Evolutionary conservation across 2,797 vertebrate genomes (phyloP), one percentile per base, ranked within the genome.

Genomic region (Melanotaenia boesemani): DNA sequence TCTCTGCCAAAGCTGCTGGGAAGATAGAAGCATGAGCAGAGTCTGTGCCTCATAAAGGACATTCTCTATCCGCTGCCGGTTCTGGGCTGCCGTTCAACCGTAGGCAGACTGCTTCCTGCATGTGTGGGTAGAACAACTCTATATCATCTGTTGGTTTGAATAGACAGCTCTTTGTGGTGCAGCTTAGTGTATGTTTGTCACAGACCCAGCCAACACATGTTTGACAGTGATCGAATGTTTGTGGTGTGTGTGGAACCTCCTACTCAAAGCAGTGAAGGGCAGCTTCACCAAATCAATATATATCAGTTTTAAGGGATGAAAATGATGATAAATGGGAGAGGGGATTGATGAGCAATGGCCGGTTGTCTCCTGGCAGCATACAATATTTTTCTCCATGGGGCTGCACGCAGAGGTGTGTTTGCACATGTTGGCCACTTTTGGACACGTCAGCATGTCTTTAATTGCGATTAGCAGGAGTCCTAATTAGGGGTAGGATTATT

Each of bases 191-290:
- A 59, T 76, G 85, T 82, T 87, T 91, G 89, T 87, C 84, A 85
- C 78, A 77, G 87, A 71, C 73, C 65, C 72, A 57, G 81, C 75
- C 77, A 88, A 89, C 88, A 86, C 85, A 87, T 90, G 89, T 84
- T 88, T 89, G 89, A 91, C 91, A 91, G 75, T 88, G 86, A 93
- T 91, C 89, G 90, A 92, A 92, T 90, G 84, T 87, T 86, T 84
- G 83, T 41, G 82, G 76, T 79, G 71, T 64, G 76, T 70, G 82
- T 82, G 82, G 86, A 88, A 88, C 87, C 86, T 87, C 90, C 90
- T 60, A 84, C 89, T 88, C 79, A 66, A 84, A 63, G 77, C 74
- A 36, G 75, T 82, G 84, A 89, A 88, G 86, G 90, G 79, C 82
- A 85, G 78, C 79, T 67, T 72, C 68, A 30, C 60, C 67, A 44